Evolutionary conservation across 1,140 invertebrate genomes (phyloP), one percentile per base, ranked within the genome.

Genomic region (Ditylenchus dipsaci): DNA sequence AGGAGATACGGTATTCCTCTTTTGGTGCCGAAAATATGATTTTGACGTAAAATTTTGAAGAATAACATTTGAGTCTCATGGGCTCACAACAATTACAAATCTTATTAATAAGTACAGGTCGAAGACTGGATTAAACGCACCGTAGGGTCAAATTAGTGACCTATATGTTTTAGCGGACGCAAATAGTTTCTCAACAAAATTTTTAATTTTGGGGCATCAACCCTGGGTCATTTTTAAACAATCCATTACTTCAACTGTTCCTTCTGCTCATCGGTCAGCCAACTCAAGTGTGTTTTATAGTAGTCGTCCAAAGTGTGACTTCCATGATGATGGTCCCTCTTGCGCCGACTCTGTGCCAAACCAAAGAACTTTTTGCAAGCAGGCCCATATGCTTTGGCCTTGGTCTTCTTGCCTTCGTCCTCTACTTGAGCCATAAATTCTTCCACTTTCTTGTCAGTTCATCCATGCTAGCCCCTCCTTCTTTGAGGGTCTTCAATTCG

Each of bases 191-290:
- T n/a, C n/a, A n/a, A n/a, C n/a, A n/a, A n/a, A n/a, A n/a, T 49
- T 21, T 19, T 61, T 61, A 1, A 61, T 15, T 19, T 19, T 29
- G 1, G 38, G 9, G n/a, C n/a, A n/a, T n/a, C n/a, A n/a, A n/a
- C n/a, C n/a, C n/a, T n/a, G n/a, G n/a, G n/a, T n/a, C n/a, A n/a
- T n/a, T n/a, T n/a, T n/a, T n/a, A n/a, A n/a, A n/a, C n/a, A n/a
- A n/a, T n/a, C n/a, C n/a, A n/a, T n/a, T n/a, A 38, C 33, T 38
- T 38, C 13, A 72, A 21, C 53, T 72, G 30, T 17, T 15, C 13
- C 30, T 73, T 74, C 38, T 75, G 69, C 13, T 30, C 76, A 42
- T 77, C 75, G 11, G 63, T 70, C 19, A 76, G 59, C 76, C 76
- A 76, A 1, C 53, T 56, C 21, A 76, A 38, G 33, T 76, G 77